Conservation (phyloP, 2,888 invertebrate genomes). For the Trissolcus japonicus region DNA sequence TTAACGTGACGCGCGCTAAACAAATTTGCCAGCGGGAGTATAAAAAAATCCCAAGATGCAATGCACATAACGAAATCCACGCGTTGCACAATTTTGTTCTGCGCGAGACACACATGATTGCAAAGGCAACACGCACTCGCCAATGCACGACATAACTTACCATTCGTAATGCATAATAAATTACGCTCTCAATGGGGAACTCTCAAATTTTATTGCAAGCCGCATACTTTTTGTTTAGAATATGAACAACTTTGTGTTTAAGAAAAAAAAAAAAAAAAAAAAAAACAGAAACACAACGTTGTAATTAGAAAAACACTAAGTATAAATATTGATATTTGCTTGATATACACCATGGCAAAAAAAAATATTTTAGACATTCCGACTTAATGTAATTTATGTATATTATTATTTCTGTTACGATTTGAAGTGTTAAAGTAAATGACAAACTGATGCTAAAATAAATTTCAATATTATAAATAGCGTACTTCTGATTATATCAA, state of each 20-base stretch:
- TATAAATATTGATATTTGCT: neutral
- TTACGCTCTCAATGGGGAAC: constrained; percentile 26
- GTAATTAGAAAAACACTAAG: no score
- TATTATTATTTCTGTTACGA: no score
- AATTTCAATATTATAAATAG: no score
- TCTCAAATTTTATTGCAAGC: constrained; percentile 36
- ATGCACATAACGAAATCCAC: constrained; percentile 32
- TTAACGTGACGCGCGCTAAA: constrained; percentile 9
- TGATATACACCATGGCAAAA: no score
- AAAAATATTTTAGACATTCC: no score
- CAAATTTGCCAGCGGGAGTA: constrained; percentile 16
- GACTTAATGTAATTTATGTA: no score
- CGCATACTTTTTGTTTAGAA: constrained; percentile 23
- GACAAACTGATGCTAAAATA: no score
- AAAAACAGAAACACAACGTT: no score
- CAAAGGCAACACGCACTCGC: constrained; percentile 27
- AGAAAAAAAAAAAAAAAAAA: no score
- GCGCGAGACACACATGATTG: constrained; percentile 31
- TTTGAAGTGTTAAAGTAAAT: no score
- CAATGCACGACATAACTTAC: constrained; percentile 43
- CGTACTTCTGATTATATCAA: no score
- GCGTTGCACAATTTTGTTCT: neutral
- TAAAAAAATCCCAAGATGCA: constrained; percentile 31
- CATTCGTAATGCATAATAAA: constrained; percentile 47
- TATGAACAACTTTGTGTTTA: neutral